Evolutionary conservation across 2,113 vertebrate species (phyloP), one percentile per base, ranked within the genome.

Genomic region (Labrus mixtus): DNA sequence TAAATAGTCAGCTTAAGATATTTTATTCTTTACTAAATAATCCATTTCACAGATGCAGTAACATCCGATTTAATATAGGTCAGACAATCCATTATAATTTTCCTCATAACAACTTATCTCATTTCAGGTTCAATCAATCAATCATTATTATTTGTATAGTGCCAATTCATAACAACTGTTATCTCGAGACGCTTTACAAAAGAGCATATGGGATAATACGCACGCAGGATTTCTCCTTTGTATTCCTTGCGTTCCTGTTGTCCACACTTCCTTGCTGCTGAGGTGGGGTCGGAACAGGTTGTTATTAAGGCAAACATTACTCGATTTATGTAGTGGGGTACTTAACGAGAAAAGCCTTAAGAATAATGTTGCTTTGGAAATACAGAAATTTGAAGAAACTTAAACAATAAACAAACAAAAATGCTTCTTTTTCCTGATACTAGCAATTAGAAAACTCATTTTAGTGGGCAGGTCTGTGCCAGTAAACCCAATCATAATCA

Each of bases 21-120:
- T 65, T n/a, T 37, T 59, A 22, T 8, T 56, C 8, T 51, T 17
- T 16, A 20, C 8, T 45, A 11, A 51, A 36, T 54, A 51, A 53
- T 81, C 3, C 2, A 65, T 76, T 37, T 65, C 5, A 37, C 54
- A 48, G 16, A 53, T 53, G 36, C 15, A 68, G 8, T 11, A 6
- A 72, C 39, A 63, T 33, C 8, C 68, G 6, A 54, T 10, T n/a
- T 45, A 54, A 61, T 46, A 19, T 25, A 15, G 46, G 69, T 53
- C 19, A 36, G 50, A 36, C 12, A 33, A 63, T 20, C 23, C 20
- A 57, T 56, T 3, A 61, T 16, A 46, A 53, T 51, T 25, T n/a
- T 20, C 46, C 25, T 37, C 11, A 20, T 67, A 46, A 70, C 41
- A 58, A 4, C 19, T 53, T 63, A 19, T 37, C 29, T 17, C 39